A percentile compares a stretch with the other conserved stretches of the same genome.
Evolutionary conservation across 2,797 vertebrate genomes (phyloP).

Genomic region (Ataeniobius toweri): DNA sequence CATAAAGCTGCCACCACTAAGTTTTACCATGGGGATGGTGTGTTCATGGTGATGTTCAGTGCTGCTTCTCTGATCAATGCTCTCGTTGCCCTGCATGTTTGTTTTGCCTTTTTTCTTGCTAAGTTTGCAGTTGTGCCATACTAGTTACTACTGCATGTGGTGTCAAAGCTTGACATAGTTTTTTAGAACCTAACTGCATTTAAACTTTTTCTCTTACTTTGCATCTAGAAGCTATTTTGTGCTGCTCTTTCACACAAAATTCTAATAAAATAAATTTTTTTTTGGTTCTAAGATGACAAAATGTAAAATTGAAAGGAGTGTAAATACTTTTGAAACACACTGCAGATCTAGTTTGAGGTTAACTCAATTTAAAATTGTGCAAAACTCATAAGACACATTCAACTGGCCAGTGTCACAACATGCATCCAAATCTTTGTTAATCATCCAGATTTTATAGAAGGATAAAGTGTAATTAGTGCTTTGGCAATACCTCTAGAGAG

Average conservation of each 20-base stretch:
- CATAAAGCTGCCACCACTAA: too few species aligned
- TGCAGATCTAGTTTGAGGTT: background rate
- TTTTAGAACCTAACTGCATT: background rate
- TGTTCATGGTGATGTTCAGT: too few species aligned
- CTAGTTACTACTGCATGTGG: background rate
- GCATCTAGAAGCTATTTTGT: too few species aligned
- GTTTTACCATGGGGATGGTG: too few species aligned
- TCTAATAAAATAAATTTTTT: background rate
- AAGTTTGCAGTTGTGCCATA: background rate
- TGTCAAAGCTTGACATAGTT: background rate
- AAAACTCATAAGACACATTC: background rate
- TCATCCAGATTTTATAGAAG: constrained; percentile 54
- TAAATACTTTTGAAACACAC: background rate
- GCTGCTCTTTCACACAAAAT: background rate
- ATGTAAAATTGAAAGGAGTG: too few species aligned
- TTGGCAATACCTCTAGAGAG: background rate
- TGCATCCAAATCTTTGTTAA: constrained; percentile 59
- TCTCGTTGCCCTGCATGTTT: background rate
- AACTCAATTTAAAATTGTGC: background rate
- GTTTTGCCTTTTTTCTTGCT: too few species aligned
- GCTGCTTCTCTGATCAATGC: background rate
- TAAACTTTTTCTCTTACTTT: background rate
- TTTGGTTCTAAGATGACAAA: background rate
- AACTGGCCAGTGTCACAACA: constrained; percentile 57
- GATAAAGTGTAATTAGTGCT: constrained; percentile 56